Percentiles rank a stretch among this genome's conserved stretches.
Evolutionary conservation across 2,113 vertebrate genomes (phyloP).

Genomic region (Silurus asotus): DNA sequence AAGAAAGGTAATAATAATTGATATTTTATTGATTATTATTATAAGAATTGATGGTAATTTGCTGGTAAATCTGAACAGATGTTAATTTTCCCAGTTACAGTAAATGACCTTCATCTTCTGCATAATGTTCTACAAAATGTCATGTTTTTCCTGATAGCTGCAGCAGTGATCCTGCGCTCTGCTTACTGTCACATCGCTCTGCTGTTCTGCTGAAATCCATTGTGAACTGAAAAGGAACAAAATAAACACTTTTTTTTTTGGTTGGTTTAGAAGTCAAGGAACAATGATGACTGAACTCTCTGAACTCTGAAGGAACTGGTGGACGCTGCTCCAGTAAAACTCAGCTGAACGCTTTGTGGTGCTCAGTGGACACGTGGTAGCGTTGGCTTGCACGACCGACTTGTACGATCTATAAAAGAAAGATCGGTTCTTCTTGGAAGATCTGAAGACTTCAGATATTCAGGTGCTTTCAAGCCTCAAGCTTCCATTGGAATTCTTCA

Average conservation of each 20-base stretch:
- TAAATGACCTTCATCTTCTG: not conserved
- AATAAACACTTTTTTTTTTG: not conserved
- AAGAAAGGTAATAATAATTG: not conserved
- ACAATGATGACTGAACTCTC: not conserved
- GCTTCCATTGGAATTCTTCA: too few relatives aligned
- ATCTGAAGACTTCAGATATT: too few relatives aligned
- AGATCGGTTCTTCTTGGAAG: too few relatives aligned
- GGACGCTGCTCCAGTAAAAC: not conserved
- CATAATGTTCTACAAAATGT: not conserved
- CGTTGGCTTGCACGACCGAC: not conserved
- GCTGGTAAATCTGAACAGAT: not conserved
- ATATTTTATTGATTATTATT: too few relatives aligned
- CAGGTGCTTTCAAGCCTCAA: too few relatives aligned
- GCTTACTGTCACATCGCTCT: not conserved
- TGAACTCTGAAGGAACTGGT: not conserved
- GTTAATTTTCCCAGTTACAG: not conserved
- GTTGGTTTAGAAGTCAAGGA: not conserved
- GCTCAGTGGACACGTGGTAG: not conserved
- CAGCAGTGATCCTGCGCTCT: not conserved
- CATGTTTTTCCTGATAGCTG: not conserved
- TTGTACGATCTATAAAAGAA: too few relatives aligned
- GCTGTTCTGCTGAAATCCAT: not conserved
- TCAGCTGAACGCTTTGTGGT: not conserved
- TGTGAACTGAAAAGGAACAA: not conserved
- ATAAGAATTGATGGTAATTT: too few relatives aligned